Evolutionary conservation across 2,113 vertebrate genomes (phyloP), one percentile per base, ranked within the genome.

Genomic region (Dasyprocta punctata): DNA sequence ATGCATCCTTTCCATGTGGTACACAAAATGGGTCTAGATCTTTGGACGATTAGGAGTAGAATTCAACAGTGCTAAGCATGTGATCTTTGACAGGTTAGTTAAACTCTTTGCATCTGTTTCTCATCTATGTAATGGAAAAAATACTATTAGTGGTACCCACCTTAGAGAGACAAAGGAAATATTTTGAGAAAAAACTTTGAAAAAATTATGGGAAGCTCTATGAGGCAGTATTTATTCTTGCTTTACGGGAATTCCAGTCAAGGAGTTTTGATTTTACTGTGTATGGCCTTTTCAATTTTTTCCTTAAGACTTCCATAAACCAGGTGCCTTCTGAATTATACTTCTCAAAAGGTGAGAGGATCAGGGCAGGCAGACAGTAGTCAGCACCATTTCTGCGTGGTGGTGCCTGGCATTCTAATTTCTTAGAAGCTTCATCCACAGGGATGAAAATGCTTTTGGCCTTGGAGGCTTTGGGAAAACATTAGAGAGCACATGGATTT

Each of bases 21-120:
- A 41, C 6, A 6, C 54, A 89, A 93, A 87, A 36, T 67, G 56
- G 36, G 49, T 63, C 44, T 75, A 86, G 54, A 3, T 93, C 47
- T 95, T 95, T 81, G 60, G 77, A 38, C 86, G 95, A 75, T 86
- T 86, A 92, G 56, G 56, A 71, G 10, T 80, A 81, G 61, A 85
- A 82, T 86, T 80, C n/a, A 83, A 33, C 0, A 49, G 38, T 95
- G 44, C 84, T 95, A 82, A 84, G n/a, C 36, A 54, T 88, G 61
- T 94, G 44, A 36, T 85, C 80, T 84, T 77, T 47, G 56, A 56
- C 24, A 71, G 82, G 30, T 71, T 85, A 81, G 65, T 95, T 73
- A 91, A 89, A 20, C 2, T 67, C 80, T 13, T 60, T 69, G 71
- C 22, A 22, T 49, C 52, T 60, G 30, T 77, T 97, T 92, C 63